Base-by-base conservation (phyloP, 2,797 vertebrate species). In the Pyrocephalus nanus region DNA sequence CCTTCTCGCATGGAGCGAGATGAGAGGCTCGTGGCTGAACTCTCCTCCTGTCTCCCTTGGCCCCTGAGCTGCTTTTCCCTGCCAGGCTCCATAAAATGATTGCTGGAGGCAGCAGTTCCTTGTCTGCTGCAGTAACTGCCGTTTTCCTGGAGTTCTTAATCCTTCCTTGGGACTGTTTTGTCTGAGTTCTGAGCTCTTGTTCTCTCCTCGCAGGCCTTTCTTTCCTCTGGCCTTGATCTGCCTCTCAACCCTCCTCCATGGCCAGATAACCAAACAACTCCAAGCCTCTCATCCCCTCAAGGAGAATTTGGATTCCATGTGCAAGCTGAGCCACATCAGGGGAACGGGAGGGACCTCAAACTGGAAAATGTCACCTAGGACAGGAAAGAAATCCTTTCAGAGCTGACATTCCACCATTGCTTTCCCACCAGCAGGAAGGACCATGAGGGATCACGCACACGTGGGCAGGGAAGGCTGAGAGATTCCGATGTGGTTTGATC, bases 21-120 rank as follows among this genome's bases (percentile, higher is more conserved):
- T 94, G 54, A 94, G 93, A 94, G 93, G 15, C 79, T 87, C 1
- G 0, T 72, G 73, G 21, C 85, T 79, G 82, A 91, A 19, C 60
- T 70, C 75, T 78, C 30, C 77, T 91, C 75, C 53, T 61, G 69
- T 36, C 72, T 92, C 42, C 47, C 21, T 58, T 90, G 92, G 85
- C 78, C 81, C 6, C 71, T 4, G 3, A 90, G 71, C 78, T 4
- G 47, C 23, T 30, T 78, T 85, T 58, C 81, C 55, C 61, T 88
- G 92, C 88, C 93, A 96, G 60, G n/a, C 45, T 94, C 92, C 88
- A 43, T 13, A 17, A 82, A 82, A 88, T 64, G 11, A 53, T 88
- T 92, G 88, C 95, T 88, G 93, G 55, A 94, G 93, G 95, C 93
- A 86, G 64, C 75, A 72, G 22, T 55, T 95, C 78, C 85, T 58